Base-by-base conservation (phyloP, 1,140 invertebrate species). In the Euwallacea similis region DNA sequence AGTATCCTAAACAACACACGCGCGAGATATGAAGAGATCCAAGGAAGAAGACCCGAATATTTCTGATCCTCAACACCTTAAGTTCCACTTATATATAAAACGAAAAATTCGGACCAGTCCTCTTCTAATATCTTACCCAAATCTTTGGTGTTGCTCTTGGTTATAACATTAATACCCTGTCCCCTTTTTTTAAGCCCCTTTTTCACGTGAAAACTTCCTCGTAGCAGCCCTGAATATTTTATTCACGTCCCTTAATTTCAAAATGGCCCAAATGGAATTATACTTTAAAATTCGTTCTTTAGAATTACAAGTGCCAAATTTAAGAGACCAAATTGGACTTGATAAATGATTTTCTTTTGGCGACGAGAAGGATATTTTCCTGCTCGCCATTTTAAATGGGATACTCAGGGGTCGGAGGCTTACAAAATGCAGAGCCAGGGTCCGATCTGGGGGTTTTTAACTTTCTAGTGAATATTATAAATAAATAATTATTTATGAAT, bases 301-400 rank as follows among this genome's bases (percentile, higher is more conserved):
- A 42, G 66, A 68, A 60, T 68, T 68, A 68, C 65, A 58, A 66
- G 47, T 66, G 54, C 66, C 66, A 68, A 68, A 68, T 68, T 69
- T 73, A 77, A 71, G 73, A 77, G 72, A 77, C 65, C 21, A 76
- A 78, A 78, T 78, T 78, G 76, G 74, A 76, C 68, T 78, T 78
- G 76, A 78, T 77, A 78, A 78, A 78, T 76, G 76, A 76, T 77
- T 78, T 78, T 75, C 74, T 74, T 75, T 73, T 75, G 64, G 64
- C 68, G 43, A 59, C 60, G 15, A 65, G 43, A 15, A 16, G 16
- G 47, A 8, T 46, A 15, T 16, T 33, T 44, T 63, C 33, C 41
- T 13, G 10, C 46, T 47, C 46, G n/a, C 59, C 33, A 11, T 44
- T 44, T 61, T 61, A 10, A n/a, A 42, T n/a, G n/a, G 33, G 21